Evolutionary conservation across 2,797 vertebrate genomes (phyloP).

Genomic region (Aeoliscus strigatus): DNA sequence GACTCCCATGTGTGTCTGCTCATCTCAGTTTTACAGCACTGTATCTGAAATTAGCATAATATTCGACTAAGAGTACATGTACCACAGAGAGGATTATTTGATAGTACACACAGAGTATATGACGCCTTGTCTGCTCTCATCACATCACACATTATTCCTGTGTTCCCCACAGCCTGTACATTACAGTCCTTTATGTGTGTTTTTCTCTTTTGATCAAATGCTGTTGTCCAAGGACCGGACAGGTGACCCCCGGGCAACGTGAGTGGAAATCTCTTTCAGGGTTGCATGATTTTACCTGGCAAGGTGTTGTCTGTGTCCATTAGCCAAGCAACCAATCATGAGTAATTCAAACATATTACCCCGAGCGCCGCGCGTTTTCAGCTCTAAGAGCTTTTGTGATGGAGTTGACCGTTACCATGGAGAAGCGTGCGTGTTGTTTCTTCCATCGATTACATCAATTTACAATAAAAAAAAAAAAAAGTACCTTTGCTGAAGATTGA

Average conservation of each 20-base stretch:
- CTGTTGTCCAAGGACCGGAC: conserved; percentile 54
- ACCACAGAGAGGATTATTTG: conserved; percentile 25
- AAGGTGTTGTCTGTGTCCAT: conserved; percentile 58
- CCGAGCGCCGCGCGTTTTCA: conserved; percentile 24
- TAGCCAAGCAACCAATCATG: conserved; percentile 57
- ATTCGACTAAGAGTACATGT: conserved; percentile 16
- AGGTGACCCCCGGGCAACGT: conserved; percentile 49
- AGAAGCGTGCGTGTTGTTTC: conserved; percentile 41
- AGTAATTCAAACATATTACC: conserved; percentile 56
- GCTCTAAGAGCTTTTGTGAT: conserved; percentile 44
- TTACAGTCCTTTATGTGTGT: conserved; percentile 44
- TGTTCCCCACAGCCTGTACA: conserved; percentile 27
- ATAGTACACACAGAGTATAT: conserved; percentile 36
- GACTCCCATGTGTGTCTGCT: conserved; percentile 16
- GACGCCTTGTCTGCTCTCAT: conserved; percentile 58
- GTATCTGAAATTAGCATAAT: conserved; percentile 37
- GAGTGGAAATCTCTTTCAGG: conserved; percentile 36
- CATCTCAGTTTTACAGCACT: conserved; percentile 46
- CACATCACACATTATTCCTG: conserved; percentile 50
- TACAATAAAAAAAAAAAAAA: conserved; percentile 53
- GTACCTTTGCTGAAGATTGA: conserved; percentile 47
- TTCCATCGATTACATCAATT: conserved; percentile 45
- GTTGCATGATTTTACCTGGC: conserved; percentile 53
- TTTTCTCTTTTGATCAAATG: conserved; percentile 63
- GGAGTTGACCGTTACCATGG: conserved; percentile 33